Evolutionary conservation across 2,797 vertebrate genomes (phyloP).

Genomic region (Emys orbicularis): DNA sequence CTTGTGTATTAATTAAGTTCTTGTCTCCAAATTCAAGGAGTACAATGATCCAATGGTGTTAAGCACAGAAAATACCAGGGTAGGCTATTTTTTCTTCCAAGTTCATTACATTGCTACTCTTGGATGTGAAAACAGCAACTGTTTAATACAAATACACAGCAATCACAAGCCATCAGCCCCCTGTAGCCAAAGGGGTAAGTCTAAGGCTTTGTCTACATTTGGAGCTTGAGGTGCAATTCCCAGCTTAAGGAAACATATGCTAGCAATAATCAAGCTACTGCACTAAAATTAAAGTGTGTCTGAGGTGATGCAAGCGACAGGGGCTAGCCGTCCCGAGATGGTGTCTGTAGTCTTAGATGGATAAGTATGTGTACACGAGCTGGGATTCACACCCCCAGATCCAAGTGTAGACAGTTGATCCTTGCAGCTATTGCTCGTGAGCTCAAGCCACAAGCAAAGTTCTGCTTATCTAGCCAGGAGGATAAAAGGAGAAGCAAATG

Average conservation of each 20-base stretch:
- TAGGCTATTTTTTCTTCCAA: not conserved
- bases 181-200: not conserved
- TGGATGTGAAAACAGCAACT: not conserved
- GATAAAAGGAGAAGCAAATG: not conserved
- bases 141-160: not conserved
- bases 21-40: not conserved
- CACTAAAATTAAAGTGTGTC: not conserved
- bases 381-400: not conserved
- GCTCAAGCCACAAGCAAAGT: not conserved
- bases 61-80: not conserved
- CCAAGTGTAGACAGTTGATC: not conserved
- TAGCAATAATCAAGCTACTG: not conserved
- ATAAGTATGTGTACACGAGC: not conserved
- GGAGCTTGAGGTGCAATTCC: not conserved
- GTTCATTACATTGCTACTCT: not conserved
- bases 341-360: too few species aligned
- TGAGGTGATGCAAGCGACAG: not conserved
- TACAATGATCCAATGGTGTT: too few species aligned
- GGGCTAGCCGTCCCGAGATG: not conserved
- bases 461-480: not conserved
- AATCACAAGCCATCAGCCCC: not conserved
- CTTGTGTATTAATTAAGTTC: not conserved
- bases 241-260: not conserved
- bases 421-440: too few species aligned
- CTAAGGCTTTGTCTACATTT: not conserved